phyloP scores from a whole-genome alignment of 1,140 invertebrate species.

The Papilio polyxenes region DNA sequence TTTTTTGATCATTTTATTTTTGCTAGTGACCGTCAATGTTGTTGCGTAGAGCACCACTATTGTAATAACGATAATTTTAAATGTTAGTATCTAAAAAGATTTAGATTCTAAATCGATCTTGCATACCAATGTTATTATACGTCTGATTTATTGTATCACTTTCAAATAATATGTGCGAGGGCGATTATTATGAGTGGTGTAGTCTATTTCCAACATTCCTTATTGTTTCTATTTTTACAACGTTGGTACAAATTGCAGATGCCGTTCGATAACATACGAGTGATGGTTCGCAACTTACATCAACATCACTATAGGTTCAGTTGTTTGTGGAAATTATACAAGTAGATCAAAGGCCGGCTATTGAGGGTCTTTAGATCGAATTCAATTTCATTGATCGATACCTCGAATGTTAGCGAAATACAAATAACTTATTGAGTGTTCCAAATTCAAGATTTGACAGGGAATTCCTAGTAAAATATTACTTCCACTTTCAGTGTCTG shows the following conservation, averaged over 20 bases:
- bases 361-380: neutral
- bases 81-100: too few relatives aligned
- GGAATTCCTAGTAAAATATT: too few relatives aligned
- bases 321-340: neutral
- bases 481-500: too few relatives aligned
- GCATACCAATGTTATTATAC: constrained; percentile 67
- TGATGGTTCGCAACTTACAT: constrained; percentile 4
- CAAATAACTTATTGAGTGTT: too few relatives aligned
- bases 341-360: neutral
- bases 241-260: constrained; percentile 37
- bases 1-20: neutral
- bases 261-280: constrained; percentile 16
- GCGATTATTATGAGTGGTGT: constrained; percentile 60
- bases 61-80: too few relatives aligned
- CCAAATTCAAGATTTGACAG: too few relatives aligned
- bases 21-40: too few relatives aligned
- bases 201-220: constrained; percentile 63
- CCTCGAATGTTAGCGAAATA: neutral
- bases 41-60: too few relatives aligned
- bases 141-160: constrained; percentile 70
- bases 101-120: constrained; percentile 23
- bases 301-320: neutral
- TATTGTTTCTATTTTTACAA: constrained; percentile 67
- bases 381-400: neutral
- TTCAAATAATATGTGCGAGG: constrained; percentile 60